Base-by-base conservation (phyloP, 2,888 invertebrate genomes). In the Nemotelus pantherinus region DNA sequence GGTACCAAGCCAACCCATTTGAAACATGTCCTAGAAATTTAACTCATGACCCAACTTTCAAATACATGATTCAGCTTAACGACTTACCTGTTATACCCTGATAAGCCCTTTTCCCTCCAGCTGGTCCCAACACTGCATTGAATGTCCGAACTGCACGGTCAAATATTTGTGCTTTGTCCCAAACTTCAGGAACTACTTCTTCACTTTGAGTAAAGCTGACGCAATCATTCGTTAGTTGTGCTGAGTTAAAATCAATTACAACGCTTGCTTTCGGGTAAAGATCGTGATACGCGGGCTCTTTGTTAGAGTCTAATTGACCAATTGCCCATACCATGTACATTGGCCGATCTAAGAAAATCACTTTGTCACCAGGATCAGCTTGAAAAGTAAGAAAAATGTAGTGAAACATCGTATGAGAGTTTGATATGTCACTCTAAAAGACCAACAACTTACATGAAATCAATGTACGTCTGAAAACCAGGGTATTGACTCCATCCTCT, bases 1-100 rank as follows among this genome's bases (percentile, higher is more conserved):
- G 94, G 87, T 97, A 98, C 96, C 96, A 97, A 9, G 95, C 93
- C 63, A 94, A 88, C 0, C 92, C 93, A 82, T 91, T 93, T 55
- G 91, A 91, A 47, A 91, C 90, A 85, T 92, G 92, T 2, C 91
- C 91, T 91, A 63, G 10, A 79, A 47, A 25, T 25, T 25, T 25
- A 25, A 25, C 25, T 25, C 25, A 25, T 25, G 9, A 41, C 58
- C n/a, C 58, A 6, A 10, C 58, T 25, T 25, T 25, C 25, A 25
- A 25, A 25, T 25, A 25, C 25, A 25, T 25, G 25, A 25, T 25
- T 44, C 9, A n/a, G 41, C 43, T 10, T 70, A 9, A 74, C 7
- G 25, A 44, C 76, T 82, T 86, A 90, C 92, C 91, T 80, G 93
- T 92, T 70, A 91, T 89, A 64, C 92, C 92, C 85, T 92, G 91